Base-by-base conservation (phyloP, 2,113 vertebrate species). In the Ictalurus furcatus region DNA sequence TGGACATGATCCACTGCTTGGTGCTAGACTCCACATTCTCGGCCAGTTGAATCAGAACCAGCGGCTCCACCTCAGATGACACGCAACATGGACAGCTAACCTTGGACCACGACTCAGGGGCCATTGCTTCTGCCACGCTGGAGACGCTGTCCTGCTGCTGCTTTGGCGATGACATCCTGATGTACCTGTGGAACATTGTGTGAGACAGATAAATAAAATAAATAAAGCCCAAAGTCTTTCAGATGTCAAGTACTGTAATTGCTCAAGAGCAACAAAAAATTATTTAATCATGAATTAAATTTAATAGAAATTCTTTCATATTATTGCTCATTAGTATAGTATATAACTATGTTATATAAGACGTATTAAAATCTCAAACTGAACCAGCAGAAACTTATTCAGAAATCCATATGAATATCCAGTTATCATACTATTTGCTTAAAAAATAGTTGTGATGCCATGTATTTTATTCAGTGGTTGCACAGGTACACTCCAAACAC, bases 1-100 rank as follows among this genome's bases (percentile, higher is more conserved):
- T 59, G 54, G 76, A 93, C 89, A 96, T 93, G 90, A 96, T 92
- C 96, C 96, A 96, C 79, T 94, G 92, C 90, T 96, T 96, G 19
- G 96, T 96, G 89, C 93, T 93, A 0, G 94, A 93, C 37, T 92
- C 91, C 56, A 96, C 91, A 0, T 93, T 91, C 21, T 88, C 88
- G 6, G 93, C 92, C 3, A 96, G 94, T 90, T 95, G 94, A 76
- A 96, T 92, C 91, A 96, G 82, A 30, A 96, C 94, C 87, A 96
- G 34, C 0, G 96, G 96, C 89, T 96, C 95, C 0, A 96, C 93
- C 6, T 37, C 81, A n/a, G 92, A 85, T 0, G 92, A 92, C 6
- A 81, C 30, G 21, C 96, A 96, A 91, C 96, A 96, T 63, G 94
- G 91, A 88, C 96, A 96, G 52, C 90, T 93, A 48, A 93, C 94